These are phyloP conservation scores for Excalfactoria chinensis DNA, from an alignment of 2,113 vertebrate species.

Conservation along the genomic window DNA sequence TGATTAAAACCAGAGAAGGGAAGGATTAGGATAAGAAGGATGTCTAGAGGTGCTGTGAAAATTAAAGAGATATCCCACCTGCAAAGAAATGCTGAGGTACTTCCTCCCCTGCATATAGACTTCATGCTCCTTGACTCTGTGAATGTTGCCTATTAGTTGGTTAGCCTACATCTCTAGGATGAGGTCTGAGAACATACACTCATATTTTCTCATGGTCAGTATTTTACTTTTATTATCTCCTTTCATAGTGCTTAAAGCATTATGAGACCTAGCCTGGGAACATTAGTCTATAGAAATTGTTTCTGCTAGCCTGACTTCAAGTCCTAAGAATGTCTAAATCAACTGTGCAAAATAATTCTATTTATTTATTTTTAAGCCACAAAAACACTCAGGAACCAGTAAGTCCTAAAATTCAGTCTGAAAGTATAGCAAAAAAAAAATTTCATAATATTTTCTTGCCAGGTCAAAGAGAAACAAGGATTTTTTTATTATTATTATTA, in stretches of 20 bases:
- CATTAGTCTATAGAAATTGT: not conserved
- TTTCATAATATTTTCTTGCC: not conserved
- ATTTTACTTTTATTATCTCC: conserved; percentile 1
- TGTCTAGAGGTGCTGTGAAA: not conserved
- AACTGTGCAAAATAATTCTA: not conserved
- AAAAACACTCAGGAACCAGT: not conserved
- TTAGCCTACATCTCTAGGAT: not conserved
- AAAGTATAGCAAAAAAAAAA: not conserved
- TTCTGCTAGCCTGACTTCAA: not conserved
- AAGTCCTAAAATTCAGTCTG: not conserved
- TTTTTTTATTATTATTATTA: not conserved
- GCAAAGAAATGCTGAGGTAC: not conserved
- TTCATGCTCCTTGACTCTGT: not conserved
- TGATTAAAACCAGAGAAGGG: not conserved
- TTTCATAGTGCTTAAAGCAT: not conserved
- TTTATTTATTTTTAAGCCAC: not conserved
- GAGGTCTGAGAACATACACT: not conserved
- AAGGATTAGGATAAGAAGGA: not conserved
- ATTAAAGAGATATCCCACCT: not conserved
- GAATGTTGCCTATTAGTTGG: not conserved
- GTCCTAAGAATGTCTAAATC: not conserved
- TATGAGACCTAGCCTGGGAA: not conserved
- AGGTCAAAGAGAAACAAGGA: not conserved
- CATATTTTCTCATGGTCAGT: not conserved
- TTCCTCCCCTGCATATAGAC: not conserved